These are phyloP conservation scores for Platygyra sinensis DNA, from an alignment of 64 coral and sea anemone genomes.

Conservation along the genomic window DNA sequence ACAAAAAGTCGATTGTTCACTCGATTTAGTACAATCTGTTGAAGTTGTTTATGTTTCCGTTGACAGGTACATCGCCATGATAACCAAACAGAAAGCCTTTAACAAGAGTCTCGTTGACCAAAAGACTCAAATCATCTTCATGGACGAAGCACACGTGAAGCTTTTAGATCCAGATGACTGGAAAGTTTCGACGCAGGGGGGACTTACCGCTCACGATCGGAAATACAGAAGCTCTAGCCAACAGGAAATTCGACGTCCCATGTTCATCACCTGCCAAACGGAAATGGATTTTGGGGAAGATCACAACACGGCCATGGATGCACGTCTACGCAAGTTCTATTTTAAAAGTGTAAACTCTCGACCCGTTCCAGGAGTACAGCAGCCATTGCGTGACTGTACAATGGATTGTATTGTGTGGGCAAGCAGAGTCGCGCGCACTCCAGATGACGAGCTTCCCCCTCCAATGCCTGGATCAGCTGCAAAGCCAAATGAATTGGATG, in stretches of 20 bases:
- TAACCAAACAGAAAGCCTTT: background rate
- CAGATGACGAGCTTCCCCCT: background rate
- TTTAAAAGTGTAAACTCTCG: background rate
- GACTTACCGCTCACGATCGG: background rate
- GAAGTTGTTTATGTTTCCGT: background rate
- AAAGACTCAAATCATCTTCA: background rate
- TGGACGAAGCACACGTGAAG: background rate
- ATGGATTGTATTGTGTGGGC: conserved; percentile 5
- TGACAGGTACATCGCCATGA: conserved; percentile 9
- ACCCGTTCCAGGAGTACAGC: background rate
- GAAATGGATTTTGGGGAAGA: background rate
- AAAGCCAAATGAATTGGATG: too few relatives aligned
- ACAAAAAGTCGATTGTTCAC: too few relatives aligned
- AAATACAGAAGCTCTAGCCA: background rate
- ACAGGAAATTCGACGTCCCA: background rate
- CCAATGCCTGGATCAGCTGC: too few relatives aligned
- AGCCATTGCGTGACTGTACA: background rate
- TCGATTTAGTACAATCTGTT: too few relatives aligned
- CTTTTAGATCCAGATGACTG: background rate
- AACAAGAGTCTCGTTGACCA: background rate
- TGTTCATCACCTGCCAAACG: conserved; percentile 1
- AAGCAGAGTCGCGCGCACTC: background rate
- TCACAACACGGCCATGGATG: background rate
- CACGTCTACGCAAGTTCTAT: background rate
- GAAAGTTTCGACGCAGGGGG: background rate